Percentiles rank a stretch among this genome's conserved stretches.
These are phyloP conservation scores for Eurytoma adleriae DNA, from an alignment of 2,888 invertebrate genomes.

Conservation along the genomic window DNA sequence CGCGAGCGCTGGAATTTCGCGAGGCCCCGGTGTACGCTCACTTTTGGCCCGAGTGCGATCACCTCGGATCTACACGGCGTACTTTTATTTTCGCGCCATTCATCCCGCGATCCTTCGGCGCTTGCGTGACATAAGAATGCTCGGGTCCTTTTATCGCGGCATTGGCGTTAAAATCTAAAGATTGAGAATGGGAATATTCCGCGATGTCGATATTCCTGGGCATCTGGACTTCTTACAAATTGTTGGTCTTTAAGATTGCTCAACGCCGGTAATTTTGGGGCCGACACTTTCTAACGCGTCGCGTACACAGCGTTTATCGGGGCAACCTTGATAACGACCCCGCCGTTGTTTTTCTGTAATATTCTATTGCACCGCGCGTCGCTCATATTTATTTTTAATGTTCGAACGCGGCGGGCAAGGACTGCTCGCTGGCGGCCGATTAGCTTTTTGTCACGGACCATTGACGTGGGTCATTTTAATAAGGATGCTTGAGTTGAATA, in stretches of 20 bases:
- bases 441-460: constrained; percentile 38
- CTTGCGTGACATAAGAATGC: no score
- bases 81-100: background rate
- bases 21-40: background rate
- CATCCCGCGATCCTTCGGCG: no score
- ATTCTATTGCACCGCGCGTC: background rate
- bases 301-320: background rate
- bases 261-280: no score
- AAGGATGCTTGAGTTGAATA: constrained; percentile 25
- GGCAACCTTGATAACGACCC: background rate
- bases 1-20: background rate
- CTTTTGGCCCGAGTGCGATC: background rate
- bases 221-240: background rate
- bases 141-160: no score
- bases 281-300: no score
- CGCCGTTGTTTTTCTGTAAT: background rate
- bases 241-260: background rate
- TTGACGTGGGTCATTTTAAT: constrained; percentile 26
- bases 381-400: background rate
- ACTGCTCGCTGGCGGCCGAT: constrained; percentile 12
- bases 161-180: no score
- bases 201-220: no score
- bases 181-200: no score
- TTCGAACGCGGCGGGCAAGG: background rate
- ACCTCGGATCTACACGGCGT: background rate